Conservation (phyloP, 2,113 vertebrate species). For the Coracopsis vasa region DNA sequence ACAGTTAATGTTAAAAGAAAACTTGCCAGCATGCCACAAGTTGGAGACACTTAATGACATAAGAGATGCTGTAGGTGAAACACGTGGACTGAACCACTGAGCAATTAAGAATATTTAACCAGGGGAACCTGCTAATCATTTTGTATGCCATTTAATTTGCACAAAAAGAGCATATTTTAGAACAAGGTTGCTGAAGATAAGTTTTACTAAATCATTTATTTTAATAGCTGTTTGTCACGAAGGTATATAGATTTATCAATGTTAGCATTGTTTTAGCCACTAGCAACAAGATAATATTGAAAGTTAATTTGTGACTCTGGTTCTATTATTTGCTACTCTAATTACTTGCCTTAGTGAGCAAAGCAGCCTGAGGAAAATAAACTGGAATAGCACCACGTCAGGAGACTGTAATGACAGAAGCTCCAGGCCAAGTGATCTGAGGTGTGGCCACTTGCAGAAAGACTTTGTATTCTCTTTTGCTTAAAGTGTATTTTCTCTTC, state of each 20-base stretch:
- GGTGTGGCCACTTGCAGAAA: not conserved
- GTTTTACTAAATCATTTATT: slow-evolving; percentile 57
- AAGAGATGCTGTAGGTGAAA: not conserved
- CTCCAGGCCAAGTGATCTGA: slow-evolving; percentile 20
- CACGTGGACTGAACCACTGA: not conserved
- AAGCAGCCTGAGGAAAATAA: slow-evolving; percentile 42
- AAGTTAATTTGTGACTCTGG: slow-evolving; percentile 60
- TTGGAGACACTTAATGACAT: not conserved
- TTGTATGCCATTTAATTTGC: not conserved
- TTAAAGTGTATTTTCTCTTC: slow-evolving; percentile 20
- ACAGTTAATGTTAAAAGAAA: not conserved
- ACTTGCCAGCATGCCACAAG: not conserved
- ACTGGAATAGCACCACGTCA: slow-evolving; percentile 1
- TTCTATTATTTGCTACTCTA: slow-evolving; percentile 63
- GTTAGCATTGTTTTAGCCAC: slow-evolving; percentile 51
- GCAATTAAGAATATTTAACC: not conserved
- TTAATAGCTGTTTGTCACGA: slow-evolving; percentile 38
- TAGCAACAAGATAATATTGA: slow-evolving; percentile 51
- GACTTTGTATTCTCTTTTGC: not conserved
- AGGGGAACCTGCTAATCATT: not conserved
- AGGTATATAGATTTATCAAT: slow-evolving; percentile 41
- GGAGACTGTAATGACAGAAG: slow-evolving; percentile 19
- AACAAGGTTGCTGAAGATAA: not conserved
- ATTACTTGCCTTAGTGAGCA: slow-evolving; percentile 63
- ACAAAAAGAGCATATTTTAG: not conserved